phyloP scores from a whole-genome alignment of 64 coral and sea anemone genomes.

The Cladopsammia gracilis region DNA sequence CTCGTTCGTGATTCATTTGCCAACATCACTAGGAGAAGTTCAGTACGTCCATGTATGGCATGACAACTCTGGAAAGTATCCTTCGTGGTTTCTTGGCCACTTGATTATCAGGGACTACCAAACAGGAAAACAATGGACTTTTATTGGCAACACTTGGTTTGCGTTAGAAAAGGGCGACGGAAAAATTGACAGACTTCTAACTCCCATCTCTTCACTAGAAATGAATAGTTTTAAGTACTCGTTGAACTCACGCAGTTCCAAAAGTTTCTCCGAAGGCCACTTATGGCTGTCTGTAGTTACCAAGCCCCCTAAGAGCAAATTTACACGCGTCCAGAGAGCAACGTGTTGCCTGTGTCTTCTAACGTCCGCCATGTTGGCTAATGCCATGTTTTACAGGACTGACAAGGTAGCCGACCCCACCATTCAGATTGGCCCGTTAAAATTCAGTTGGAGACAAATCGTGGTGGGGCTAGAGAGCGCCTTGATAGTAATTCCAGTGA shows the following conservation, averaged over 20 bases:
- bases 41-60: constrained; percentile 60
- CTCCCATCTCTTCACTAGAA: neutral
- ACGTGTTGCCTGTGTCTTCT: constrained; percentile 55
- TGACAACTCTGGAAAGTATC: constrained; percentile 51
- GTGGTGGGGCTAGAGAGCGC: constrained; percentile 63
- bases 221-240: constrained; percentile 26
- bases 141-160: constrained; percentile 48
- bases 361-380: constrained; percentile 55
- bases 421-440: constrained; percentile 68
- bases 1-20: constrained; percentile 36
- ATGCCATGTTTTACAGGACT: constrained; percentile 65
- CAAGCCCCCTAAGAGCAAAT: constrained; percentile 47
- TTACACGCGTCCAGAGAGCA: constrained; percentile 51
- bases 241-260: neutral
- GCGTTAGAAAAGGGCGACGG: constrained; percentile 43
- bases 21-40: constrained; percentile 26
- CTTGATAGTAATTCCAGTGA: constrained; percentile 45
- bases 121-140: constrained; percentile 25
- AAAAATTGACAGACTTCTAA: constrained; percentile 43
- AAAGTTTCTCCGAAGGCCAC: constrained; percentile 45
- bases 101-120: neutral
- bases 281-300: constrained; percentile 69
- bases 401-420: constrained; percentile 34
- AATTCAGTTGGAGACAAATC: constrained; percentile 72
- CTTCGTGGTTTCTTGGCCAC: constrained; percentile 61